Percentiles rank a stretch among this genome's conserved stretches.
Evolutionary conservation across 2,797 vertebrate genomes (phyloP).

Genomic region (Alauda arvensis): DNA sequence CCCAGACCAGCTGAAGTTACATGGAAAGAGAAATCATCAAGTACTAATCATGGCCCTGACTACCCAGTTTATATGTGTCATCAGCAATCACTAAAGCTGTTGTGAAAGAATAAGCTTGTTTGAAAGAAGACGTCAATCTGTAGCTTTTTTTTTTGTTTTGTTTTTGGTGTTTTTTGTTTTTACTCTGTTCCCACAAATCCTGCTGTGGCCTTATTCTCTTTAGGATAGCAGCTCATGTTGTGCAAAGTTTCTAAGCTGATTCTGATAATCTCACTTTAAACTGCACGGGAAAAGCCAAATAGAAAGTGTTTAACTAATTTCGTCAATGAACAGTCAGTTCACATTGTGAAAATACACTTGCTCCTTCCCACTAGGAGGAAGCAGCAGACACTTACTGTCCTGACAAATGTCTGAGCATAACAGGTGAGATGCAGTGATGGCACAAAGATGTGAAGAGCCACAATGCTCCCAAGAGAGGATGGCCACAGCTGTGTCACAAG

Average conservation of each 20-base stretch:
- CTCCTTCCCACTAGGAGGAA: neutral
- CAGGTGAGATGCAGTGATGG: neutral
- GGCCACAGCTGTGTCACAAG: neutral
- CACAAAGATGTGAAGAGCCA: neutral
- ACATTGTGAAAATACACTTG: neutral
- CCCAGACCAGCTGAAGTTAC: neutral
- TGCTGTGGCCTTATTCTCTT: neutral
- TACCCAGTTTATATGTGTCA: neutral
- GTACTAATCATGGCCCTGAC: neutral
- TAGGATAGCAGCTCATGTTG: neutral
- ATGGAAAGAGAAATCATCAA: neutral
- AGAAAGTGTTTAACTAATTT: neutral
- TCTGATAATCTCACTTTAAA: neutral
- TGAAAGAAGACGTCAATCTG: neutral
- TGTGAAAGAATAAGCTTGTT: neutral
- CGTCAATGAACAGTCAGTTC: neutral
- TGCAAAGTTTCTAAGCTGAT: neutral
- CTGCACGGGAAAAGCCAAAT: neutral
- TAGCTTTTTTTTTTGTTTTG: too few species aligned
- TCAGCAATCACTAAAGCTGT: neutral
- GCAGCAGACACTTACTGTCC: neutral
- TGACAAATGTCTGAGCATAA: fast-evolving
- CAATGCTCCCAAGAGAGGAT: neutral
- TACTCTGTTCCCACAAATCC: neutral
- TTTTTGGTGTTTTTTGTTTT: too few species aligned